A percentile compares a stretch with the other conserved stretches of the same genome.
These are phyloP conservation scores for Bimastos eiseni DNA, from an alignment of 2,888 invertebrate genomes.

Conservation along the genomic window DNA sequence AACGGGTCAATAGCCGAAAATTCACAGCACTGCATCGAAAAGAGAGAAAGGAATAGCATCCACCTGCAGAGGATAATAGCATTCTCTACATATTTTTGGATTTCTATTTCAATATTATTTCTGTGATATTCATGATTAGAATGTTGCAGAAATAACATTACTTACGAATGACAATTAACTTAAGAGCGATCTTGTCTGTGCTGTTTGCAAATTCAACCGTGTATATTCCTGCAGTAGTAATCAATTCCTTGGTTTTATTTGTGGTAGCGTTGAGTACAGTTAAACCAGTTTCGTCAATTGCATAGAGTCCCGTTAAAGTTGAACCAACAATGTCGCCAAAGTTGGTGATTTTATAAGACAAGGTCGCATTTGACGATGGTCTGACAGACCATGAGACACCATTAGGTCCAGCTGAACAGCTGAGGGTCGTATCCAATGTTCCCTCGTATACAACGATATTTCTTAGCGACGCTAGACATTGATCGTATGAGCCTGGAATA, in stretches of 20 bases:
- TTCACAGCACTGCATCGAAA: too few species aligned
- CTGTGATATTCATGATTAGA: too few species aligned
- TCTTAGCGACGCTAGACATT: neutral
- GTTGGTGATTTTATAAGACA: neutral
- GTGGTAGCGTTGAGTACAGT: neutral
- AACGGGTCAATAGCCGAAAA: too few species aligned
- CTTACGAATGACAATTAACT: slow-evolving; percentile 4
- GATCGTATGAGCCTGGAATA: neutral
- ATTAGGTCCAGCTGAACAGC: neutral
- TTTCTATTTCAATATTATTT: too few species aligned
- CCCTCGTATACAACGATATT: neutral
- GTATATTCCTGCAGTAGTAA: neutral
- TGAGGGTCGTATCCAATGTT: neutral
- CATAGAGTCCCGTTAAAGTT: neutral
- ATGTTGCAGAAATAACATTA: neutral
- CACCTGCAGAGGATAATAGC: too few species aligned
- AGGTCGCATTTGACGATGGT: neutral
- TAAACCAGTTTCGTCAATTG: neutral
- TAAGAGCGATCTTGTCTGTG: neutral
- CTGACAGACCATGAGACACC: neutral
- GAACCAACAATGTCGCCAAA: neutral
- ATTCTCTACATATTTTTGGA: too few species aligned
- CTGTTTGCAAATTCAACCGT: neutral
- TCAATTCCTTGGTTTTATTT: neutral
- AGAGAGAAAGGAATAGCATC: too few species aligned